Percentiles rank a stretch among this genome's conserved stretches.
Conservation (phyloP, 1,140 invertebrate genomes). For the Delia radicum region DNA sequence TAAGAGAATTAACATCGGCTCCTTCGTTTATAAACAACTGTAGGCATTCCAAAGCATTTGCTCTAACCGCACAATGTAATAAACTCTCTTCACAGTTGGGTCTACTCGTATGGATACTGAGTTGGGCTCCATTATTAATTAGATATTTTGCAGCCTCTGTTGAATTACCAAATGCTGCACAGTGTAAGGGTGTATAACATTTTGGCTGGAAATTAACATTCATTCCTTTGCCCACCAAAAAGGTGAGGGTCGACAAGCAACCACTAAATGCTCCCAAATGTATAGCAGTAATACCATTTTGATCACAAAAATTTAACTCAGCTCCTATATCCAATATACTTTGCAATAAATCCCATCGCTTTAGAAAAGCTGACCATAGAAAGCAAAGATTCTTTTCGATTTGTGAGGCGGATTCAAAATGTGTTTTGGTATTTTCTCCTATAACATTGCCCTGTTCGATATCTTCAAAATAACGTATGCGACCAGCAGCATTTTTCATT, state of each 20-base stretch:
- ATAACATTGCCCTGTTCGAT: constrained; percentile 66
- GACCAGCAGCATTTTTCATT: constrained; percentile 66
- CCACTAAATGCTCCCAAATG: constrained; percentile 78
- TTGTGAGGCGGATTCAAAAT: constrained; percentile 61
- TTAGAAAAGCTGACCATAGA: constrained; percentile 71
- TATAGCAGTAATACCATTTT: constrained; percentile 68
- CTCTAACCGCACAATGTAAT: constrained; percentile 73
- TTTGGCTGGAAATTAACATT: constrained; percentile 68
- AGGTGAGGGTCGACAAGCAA: constrained; percentile 68
- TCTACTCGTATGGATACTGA: constrained; percentile 60
- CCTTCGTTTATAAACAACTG: constrained; percentile 71
- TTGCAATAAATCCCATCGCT: constrained; percentile 65
- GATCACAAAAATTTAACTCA: constrained; percentile 68
- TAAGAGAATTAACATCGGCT: constrained; percentile 67
- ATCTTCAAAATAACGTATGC: constrained; percentile 68
- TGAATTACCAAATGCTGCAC: constrained; percentile 77
- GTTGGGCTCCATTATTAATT: constrained; percentile 66
- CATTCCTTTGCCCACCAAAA: constrained; percentile 67
- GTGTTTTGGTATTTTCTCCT: constrained; percentile 59
- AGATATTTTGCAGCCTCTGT: constrained; percentile 71
- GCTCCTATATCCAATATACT: constrained; percentile 64
- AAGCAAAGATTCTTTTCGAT: constrained; percentile 69
- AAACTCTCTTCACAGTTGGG: constrained; percentile 73
- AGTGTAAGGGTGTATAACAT: constrained; percentile 75
- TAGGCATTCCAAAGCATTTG: constrained; percentile 72